These are phyloP conservation scores for Prunella himalayana DNA, from an alignment of 2,113 vertebrate genomes.

Conservation along the genomic window DNA sequence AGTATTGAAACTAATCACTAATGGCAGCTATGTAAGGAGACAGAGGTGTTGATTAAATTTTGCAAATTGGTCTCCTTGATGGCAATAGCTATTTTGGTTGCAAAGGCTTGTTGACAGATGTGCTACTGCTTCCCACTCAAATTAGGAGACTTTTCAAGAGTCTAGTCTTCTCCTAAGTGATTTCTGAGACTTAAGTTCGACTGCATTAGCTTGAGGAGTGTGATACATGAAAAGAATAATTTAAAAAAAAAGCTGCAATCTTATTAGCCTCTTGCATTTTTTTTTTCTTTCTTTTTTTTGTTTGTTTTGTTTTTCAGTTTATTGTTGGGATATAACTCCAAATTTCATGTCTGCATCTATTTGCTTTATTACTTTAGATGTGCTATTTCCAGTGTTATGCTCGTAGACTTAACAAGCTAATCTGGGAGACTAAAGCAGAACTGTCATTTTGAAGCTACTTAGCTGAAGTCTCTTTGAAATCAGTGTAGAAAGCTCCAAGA, in stretches of 20 bases:
- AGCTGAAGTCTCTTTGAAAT: slow-evolving; percentile 50
- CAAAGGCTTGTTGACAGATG: background rate
- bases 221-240: background rate
- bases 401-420: background rate
- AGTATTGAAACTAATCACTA: background rate
- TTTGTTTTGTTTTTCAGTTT: background rate
- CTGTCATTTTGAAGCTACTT: slow-evolving; percentile 41
- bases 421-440: slow-evolving; percentile 12
- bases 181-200: background rate
- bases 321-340: background rate
- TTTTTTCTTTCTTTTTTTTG: background rate
- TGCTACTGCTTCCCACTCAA: background rate
- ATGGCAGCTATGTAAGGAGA: background rate
- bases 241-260: background rate
- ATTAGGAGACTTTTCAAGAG: background rate
- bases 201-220: background rate
- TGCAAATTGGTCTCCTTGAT: background rate
- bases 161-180: background rate
- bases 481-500: slow-evolving; percentile 17
- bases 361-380: slow-evolving; percentile 38
- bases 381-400: slow-evolving; percentile 16
- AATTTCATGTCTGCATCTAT: background rate
- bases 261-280: background rate
- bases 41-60: background rate
- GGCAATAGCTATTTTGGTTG: background rate